phyloP scores from a whole-genome alignment of 2,113 vertebrate genomes.

The Pterocles burchelli region DNA sequence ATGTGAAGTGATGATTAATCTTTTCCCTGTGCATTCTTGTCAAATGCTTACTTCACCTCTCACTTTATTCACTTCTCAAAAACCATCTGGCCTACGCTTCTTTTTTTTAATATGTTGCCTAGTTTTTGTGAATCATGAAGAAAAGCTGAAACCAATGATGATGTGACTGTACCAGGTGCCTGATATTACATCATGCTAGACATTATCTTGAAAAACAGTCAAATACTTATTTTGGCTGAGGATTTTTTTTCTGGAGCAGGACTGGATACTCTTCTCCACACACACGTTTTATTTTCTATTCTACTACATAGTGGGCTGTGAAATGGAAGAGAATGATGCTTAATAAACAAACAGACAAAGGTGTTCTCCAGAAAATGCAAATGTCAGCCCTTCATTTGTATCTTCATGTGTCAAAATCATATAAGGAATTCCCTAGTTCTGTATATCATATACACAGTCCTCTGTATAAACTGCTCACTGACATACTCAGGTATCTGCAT shows the following conservation, averaged over 20 bases:
- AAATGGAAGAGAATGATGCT: neutral
- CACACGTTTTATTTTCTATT: neutral
- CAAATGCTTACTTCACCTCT: conserved; percentile 88
- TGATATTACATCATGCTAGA: conserved; percentile 25
- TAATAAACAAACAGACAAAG: neutral
- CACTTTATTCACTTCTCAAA: conserved; percentile 87
- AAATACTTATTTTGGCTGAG: neutral
- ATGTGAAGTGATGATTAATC: conserved; percentile 85
- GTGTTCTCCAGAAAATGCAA: neutral
- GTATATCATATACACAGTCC: neutral
- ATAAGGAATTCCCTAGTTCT: neutral
- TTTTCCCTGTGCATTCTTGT: conserved; percentile 84
- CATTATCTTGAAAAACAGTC: conserved; percentile 28
- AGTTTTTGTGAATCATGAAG: conserved; percentile 71
- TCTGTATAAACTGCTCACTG: neutral
- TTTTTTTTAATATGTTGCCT: conserved; percentile 74
- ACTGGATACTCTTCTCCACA: neutral
- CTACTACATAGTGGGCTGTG: neutral
- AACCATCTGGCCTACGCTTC: conserved; percentile 87
- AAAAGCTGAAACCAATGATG: conserved; percentile 54
- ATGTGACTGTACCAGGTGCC: conserved; percentile 62
- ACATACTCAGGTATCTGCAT: neutral
- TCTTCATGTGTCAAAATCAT: neutral
- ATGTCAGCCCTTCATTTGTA: neutral
- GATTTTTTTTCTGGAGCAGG: neutral